Base-by-base conservation (phyloP, 2,888 invertebrate species). In the Acanthosepion lycidas region DNA sequence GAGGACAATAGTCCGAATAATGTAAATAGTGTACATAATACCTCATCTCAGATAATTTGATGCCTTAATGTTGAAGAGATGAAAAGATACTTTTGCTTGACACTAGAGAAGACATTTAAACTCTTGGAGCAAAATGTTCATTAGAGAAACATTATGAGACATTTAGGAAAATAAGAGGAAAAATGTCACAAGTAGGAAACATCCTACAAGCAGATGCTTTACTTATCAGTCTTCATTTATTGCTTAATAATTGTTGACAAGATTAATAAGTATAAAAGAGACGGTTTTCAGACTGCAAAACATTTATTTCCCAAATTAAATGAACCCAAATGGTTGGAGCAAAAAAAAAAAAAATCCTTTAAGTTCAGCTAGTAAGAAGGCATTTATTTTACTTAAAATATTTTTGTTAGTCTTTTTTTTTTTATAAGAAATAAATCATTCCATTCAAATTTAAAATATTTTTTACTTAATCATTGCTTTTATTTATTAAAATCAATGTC, bases 211-310 rank as follows among this genome's bases (percentile, higher is more conserved):
- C 78, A 78, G n/a, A 78, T 78, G 78, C 15, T 15, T 33, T 78
- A 15, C 15, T n/a, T 78, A 18, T 78, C n/a, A n/a, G n/a, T 15
- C 15, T 15, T 78, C 78, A n/a, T n/a, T 78, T 78, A 78, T 18
- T 78, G n/a, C 78, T 78, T 78, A 78, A 78, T 78, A n/a, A 78
- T 78, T 78, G n/a, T 78, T n/a, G n/a, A 78, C n/a, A 78, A 78
- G 78, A 78, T 15, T 78, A 78, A 78, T 78, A 78, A 78, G 0
- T 78, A 12, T 78, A 78, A n/a, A 78, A 78, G n/a, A n/a, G 15
- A n/a, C 8, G 5, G 3, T 78, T n/a, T n/a, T 33, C 0, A 6
- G 59, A 6, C 59, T 59, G 59, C 20, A 59, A 59, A 59, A 59
- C 23, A 23, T 59, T 59, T 23, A 20, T 55, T 28, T 78, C 28